phyloP scores from a whole-genome alignment of 2,888 invertebrate species.

The Shargacucullia verbasci region DNA sequence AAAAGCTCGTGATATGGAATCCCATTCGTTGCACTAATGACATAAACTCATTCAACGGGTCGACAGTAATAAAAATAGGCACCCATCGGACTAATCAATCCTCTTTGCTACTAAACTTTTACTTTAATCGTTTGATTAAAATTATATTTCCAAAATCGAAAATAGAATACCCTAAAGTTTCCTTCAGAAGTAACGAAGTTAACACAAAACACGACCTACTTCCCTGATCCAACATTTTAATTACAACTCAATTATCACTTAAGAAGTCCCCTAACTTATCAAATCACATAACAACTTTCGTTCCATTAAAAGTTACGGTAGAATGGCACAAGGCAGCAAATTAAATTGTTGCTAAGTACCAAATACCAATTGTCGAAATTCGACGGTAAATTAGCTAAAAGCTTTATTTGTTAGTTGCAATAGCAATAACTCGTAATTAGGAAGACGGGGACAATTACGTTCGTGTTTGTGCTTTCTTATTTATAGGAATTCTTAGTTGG shows the following conservation, averaged over 20 bases:
- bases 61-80: no score
- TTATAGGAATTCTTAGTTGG: conserved; percentile 49
- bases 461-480: conserved; percentile 64
- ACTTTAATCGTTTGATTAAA: no score
- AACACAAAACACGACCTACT: conserved; percentile 5
- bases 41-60: no score
- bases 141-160: no score
- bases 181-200: background rate
- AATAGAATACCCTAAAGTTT: background rate
- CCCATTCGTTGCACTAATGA: no score
- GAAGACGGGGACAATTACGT: conserved; percentile 70
- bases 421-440: conserved; percentile 78
- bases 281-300: conserved; percentile 27
- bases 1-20: no score
- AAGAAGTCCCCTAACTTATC: conserved; percentile 23
- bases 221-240: conserved; percentile 15
- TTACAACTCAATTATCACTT: conserved; percentile 25
- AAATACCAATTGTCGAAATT: conserved; percentile 72
- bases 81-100: no score
- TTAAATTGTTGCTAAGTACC: conserved; percentile 58
- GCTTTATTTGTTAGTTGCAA: conserved; percentile 73
- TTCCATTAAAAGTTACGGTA: conserved; percentile 41
- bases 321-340: conserved; percentile 51
- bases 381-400: conserved; percentile 74
- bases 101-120: no score